phyloP scores from a whole-genome alignment of 2,113 vertebrate species.

The Holacanthus passer region DNA sequence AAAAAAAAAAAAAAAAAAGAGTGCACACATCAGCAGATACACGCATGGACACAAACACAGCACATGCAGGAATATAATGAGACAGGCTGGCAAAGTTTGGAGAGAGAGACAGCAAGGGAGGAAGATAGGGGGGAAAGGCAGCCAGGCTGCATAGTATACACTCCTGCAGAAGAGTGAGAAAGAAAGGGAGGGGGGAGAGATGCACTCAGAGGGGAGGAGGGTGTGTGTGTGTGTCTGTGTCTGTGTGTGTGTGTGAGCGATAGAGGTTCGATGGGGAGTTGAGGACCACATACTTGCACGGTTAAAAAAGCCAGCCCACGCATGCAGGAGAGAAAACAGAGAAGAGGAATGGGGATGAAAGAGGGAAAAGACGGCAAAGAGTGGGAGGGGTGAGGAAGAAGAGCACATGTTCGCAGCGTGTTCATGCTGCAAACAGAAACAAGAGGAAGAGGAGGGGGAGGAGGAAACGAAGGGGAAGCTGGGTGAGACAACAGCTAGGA shows the following conservation, averaged over 20 bases:
- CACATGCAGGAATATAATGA: slow-evolving; percentile 58
- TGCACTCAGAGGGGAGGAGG: neutral
- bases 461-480: neutral
- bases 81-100: slow-evolving; percentile 43
- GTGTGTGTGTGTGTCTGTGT: neutral
- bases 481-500: slow-evolving; percentile 37
- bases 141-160: slow-evolving; percentile 31
- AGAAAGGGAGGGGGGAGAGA: neutral
- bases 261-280: slow-evolving; percentile 30
- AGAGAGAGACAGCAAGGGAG: slow-evolving; percentile 10
- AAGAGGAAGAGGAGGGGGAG: neutral
- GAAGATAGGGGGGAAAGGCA: neutral
- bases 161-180: slow-evolving; percentile 40
- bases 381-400: slow-evolving; percentile 35
- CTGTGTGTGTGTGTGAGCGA: neutral
- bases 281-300: slow-evolving; percentile 28
- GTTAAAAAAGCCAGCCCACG: slow-evolving; percentile 28
- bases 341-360: slow-evolving; percentile 11
- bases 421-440: slow-evolving; percentile 18
- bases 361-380: slow-evolving; percentile 24
- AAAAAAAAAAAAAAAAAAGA: slow-evolving; percentile 1
- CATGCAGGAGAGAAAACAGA: slow-evolving; percentile 23
- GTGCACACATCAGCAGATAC: slow-evolving; percentile 53
- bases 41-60: slow-evolving; percentile 42
- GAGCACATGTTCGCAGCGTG: slow-evolving; percentile 48